A percentile compares a stretch with the other conserved stretches of the same genome.
phyloP scores from a whole-genome alignment of 2,113 vertebrate species.

The Oplegnathus fasciatus region DNA sequence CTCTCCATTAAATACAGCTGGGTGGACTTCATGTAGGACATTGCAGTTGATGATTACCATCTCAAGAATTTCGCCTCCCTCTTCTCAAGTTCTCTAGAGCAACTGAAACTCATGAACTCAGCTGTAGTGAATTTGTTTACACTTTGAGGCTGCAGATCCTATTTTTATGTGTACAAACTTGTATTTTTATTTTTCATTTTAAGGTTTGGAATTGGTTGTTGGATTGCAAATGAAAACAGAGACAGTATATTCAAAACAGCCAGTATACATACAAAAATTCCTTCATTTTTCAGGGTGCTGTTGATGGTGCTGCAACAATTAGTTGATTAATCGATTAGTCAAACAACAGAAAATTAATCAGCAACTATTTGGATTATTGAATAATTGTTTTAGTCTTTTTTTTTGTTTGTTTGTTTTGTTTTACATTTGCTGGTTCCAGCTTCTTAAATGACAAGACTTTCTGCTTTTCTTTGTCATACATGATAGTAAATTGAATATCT shows the following conservation, averaged over 20 bases:
- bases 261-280: no score
- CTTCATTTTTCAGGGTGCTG: no score
- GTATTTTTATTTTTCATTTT: background rate
- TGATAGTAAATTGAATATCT: background rate
- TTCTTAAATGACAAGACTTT: background rate
- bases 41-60: slow-evolving; percentile 11
- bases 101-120: background rate
- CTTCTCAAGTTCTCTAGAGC: background rate
- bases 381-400: no score
- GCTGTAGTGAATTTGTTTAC: background rate
- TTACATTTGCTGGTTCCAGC: background rate
- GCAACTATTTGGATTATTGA: no score
- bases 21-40: background rate
- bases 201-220: background rate
- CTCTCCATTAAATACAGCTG: background rate
- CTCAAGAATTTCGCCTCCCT: slow-evolving; percentile 14
- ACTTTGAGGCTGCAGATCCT: background rate
- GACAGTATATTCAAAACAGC: background rate
- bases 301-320: no score
- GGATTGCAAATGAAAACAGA: background rate
- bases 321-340: no score
- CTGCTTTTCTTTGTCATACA: background rate
- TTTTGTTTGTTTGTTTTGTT: no score
- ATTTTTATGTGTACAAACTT: background rate
- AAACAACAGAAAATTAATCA: no score